Base-by-base conservation (phyloP, 2,797 vertebrate genomes). In the Falco biarmicus region DNA sequence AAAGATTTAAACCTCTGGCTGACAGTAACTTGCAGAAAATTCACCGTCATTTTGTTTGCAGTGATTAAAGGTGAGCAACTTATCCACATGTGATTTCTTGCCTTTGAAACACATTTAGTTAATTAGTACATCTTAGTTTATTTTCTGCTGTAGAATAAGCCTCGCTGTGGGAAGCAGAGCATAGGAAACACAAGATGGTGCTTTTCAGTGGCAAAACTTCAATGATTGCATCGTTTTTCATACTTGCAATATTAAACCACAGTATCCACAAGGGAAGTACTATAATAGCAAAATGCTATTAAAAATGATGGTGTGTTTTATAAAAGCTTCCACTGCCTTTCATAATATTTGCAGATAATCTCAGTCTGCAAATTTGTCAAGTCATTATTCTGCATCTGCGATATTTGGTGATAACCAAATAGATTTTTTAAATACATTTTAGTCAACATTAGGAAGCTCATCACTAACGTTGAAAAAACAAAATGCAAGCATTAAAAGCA, bases 271-370 rank as follows among this genome's bases (percentile, higher is more conserved):
- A 86, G 82, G 65, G 79, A 89, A 70, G 64, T 39, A 25, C 39
- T n/a, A 17, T 71, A 87, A 87, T 20, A 90, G 64, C 63, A 94
- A 94, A 93, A 92, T 50, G 64, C 60, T 87, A 45, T 84, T 94
- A 61, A 91, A 92, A 96, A 65, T 84, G 31, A 86, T 92, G 86
- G 43, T 75, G 28, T 90, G 61, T 84, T 95, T 97, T 89, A 76
- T 69, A 81, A 83, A 50, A 78, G 59, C 54, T 87, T 88, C 68
- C 60, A 89, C 17, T 7, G 1, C 11, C 51, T 87, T 83, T 84
- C 84, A 48, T 87, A 91, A 91, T 84, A 84, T 90, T 95, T 96
- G 87, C 88, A 92, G 95, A 66, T 94, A 91, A 95, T 96, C 78
- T 95, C 63, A 76, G 51, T 90, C 92, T 91, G 65, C 37, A 86